Evolutionary conservation across 2,888 invertebrate genomes (phyloP), one percentile per base, ranked within the genome.

Genomic region (Machimus atricapillus): DNA sequence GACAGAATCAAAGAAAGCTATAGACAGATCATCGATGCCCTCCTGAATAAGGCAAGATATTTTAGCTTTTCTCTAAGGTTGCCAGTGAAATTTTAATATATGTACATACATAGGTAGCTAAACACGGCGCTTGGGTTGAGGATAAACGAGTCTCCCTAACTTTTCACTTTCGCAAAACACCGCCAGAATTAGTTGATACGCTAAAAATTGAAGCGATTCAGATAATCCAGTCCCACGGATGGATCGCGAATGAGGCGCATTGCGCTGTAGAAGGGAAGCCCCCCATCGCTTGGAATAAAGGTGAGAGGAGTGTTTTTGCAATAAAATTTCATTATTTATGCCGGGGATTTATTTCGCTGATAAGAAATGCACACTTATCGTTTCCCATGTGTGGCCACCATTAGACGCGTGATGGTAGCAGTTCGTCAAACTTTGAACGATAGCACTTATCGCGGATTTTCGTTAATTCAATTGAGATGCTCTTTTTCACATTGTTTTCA

Each of bases 241-340:
- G 96, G 90, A 93, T 93, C 86, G 94, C 95, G 0, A 95, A 94
- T 86, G 93, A 94, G 88, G 95, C 96, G 0, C 95, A 96, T 90
- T 95, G 95, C 88, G 96, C 96, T 7, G 94, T 96, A 34, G 96
- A 96, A 91, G 96, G 96, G 0, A 96, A 95, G 90, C 96, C 96
- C 0, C 96, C 96, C 2, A 96, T 96, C 0, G 94, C 95, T 89
- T 96, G 96, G 96, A 94, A 96, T 90, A 96, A 96, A 91, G 96
- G 95, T 90, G 87, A 86, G 87, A 66, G 66, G 7, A 66, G 19
- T 27, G 66, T 14, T 66, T 66, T 27, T 27, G 78, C 16, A 66
- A 66, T 66, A 66, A 66, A 9, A 27, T 66, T 66, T 66, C 27
- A 66, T 66, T 66, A 66, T 12, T 27, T 66, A 27, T 27, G 66